phyloP scores from a whole-genome alignment of 23 tunicate species.

The Ascidia mentula region DNA sequence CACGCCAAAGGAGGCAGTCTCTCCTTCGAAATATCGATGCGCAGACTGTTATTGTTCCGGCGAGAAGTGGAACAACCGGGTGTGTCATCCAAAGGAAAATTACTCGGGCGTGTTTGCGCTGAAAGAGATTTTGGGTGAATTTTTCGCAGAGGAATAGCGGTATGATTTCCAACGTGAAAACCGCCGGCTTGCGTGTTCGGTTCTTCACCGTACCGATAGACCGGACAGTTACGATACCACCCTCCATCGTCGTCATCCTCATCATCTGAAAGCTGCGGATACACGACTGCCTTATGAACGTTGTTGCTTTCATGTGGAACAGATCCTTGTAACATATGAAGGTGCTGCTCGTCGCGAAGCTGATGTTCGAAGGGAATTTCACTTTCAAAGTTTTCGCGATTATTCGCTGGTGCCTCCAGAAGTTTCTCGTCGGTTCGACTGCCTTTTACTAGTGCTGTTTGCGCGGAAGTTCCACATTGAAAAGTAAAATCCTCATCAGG shows the following conservation, averaged over 20 bases:
- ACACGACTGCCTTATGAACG: background rate
- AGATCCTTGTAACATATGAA: background rate
- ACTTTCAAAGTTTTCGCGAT: background rate
- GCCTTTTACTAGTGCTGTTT: background rate
- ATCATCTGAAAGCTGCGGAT: too few relatives aligned
- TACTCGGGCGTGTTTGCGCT: background rate
- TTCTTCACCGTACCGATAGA: background rate
- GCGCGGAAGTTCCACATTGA: background rate
- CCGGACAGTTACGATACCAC: background rate
- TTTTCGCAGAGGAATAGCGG: background rate
- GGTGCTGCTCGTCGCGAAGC: background rate
- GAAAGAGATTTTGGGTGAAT: background rate
- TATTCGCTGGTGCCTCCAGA: background rate
- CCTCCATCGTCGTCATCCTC: background rate
- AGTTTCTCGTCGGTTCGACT: background rate
- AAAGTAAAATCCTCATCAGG: background rate
- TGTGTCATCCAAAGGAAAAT: background rate
- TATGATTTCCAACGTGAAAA: background rate
- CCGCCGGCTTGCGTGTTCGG: background rate
- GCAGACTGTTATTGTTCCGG: slow-evolving; percentile 3
- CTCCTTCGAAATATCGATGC: background rate
- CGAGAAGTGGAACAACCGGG: background rate
- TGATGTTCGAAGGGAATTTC: background rate
- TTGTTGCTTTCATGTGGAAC: background rate
- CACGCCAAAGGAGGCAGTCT: slow-evolving; percentile 25